phyloP scores from a whole-genome alignment of 1,140 invertebrate species.

The Gerris buenoi region DNA sequence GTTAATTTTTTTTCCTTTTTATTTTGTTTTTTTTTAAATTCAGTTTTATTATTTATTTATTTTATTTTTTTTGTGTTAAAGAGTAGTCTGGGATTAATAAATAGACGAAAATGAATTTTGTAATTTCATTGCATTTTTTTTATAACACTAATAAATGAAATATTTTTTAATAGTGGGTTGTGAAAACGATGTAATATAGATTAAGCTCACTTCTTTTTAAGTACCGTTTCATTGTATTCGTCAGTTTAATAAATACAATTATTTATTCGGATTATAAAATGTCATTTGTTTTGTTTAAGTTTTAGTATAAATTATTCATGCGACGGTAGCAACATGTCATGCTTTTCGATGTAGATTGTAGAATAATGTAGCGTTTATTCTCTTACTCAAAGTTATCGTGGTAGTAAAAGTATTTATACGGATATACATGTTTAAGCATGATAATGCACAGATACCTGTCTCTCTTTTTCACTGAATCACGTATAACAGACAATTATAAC shows the following conservation, averaged over 20 bases:
- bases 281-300: too few species aligned
- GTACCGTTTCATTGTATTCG: too few species aligned
- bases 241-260: too few species aligned
- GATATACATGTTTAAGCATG: background rate
- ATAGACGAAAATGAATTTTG: background rate
- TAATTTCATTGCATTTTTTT: background rate
- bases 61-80: background rate
- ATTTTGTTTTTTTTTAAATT: conserved; percentile 2
- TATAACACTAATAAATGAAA: background rate
- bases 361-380: too few species aligned
- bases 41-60: background rate
- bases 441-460: background rate
- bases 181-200: too few species aligned
- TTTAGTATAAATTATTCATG: too few species aligned
- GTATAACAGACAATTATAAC: background rate
- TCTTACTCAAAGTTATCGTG: too few species aligned
- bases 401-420: background rate
- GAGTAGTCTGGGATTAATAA: background rate
- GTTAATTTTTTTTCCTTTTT: background rate
- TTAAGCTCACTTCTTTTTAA: too few species aligned
- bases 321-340: too few species aligned
- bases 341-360: too few species aligned
- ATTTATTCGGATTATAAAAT: too few species aligned
- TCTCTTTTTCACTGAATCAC: background rate
- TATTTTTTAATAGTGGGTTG: background rate